A percentile compares a stretch with the other conserved stretches of the same genome.
These are phyloP conservation scores for Macrosoma leucophasiata DNA, from an alignment of 2,888 invertebrate species.

Conservation along the genomic window DNA sequence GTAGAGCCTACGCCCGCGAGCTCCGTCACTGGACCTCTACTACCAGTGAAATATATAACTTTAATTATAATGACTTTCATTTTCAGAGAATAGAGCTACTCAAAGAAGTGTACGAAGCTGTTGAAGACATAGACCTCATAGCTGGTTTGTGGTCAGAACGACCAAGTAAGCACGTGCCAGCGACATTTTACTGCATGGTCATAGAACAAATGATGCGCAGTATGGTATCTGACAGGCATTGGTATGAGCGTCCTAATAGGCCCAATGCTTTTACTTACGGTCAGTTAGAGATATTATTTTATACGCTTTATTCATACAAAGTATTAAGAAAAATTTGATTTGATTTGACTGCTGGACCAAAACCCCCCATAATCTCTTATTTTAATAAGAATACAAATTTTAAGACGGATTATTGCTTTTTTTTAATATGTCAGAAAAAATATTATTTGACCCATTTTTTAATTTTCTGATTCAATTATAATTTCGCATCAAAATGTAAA, in stretches of 20 bases:
- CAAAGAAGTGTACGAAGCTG: conserved; percentile 59
- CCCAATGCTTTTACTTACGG: conserved; percentile 44
- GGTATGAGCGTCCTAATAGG: conserved; percentile 70
- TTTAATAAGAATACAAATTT: too few relatives aligned
- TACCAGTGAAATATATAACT: too few relatives aligned
- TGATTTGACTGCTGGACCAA: too few relatives aligned
- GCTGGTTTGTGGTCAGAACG: conserved; percentile 90
- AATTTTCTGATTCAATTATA: too few relatives aligned
- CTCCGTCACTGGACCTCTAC: too few relatives aligned
- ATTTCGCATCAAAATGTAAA: too few relatives aligned
- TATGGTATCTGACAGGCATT: conserved; percentile 89
- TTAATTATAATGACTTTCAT: too few relatives aligned
- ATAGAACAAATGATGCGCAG: conserved; percentile 89
- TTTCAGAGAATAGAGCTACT: conserved; percentile 44
- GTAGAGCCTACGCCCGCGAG: too few relatives aligned
- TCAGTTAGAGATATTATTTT: conserved; percentile 30
- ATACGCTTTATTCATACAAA: background rate
- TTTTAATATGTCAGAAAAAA: too few relatives aligned
- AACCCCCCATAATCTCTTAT: too few relatives aligned
- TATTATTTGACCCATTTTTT: too few relatives aligned
- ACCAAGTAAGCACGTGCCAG: conserved; percentile 88
- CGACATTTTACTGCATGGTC: conserved; percentile 91
- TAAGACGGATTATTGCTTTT: too few relatives aligned
- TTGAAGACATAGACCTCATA: conserved; percentile 90
- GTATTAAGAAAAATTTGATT: background rate